Conservation (phyloP, 2,113 vertebrate genomes). For the Epinephelus cyanopodus region DNA sequence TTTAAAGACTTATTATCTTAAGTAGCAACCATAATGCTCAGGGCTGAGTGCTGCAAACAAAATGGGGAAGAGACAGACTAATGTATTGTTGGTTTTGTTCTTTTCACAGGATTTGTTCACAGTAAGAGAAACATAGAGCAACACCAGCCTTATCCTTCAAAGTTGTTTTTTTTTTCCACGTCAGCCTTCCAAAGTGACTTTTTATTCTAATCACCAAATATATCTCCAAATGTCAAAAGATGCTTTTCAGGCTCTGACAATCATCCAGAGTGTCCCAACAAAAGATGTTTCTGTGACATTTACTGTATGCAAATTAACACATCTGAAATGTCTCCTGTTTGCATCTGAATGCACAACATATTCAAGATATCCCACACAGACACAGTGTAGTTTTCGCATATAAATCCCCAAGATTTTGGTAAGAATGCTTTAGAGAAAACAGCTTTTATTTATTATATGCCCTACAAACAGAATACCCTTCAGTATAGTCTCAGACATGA, state of each 20-base stretch:
- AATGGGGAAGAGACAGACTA: too few relatives aligned
- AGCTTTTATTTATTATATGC: neutral
- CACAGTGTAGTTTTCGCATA: neutral
- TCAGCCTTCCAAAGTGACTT: neutral
- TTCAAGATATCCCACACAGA: neutral
- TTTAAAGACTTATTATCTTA: too few relatives aligned
- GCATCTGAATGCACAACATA: neutral
- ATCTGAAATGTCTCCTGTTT: neutral
- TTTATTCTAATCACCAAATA: neutral
- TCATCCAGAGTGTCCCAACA: neutral
- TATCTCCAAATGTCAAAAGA: neutral
- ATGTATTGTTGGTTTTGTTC: too few relatives aligned
- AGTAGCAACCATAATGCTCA: too few relatives aligned
- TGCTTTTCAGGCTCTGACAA: neutral
- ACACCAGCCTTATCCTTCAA: too few relatives aligned
- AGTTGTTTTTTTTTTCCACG: neutral
- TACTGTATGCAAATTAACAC: neutral
- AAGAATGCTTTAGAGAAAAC: slow-evolving; percentile 1
- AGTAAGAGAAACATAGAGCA: too few relatives aligned
- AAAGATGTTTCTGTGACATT: neutral
- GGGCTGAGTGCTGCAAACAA: too few relatives aligned
- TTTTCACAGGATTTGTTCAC: too few relatives aligned
- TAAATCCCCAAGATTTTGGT: neutral
- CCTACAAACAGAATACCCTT: neutral
- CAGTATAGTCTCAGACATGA: neutral